Evolutionary conservation across 2,888 invertebrate species (phyloP), one percentile per base, ranked within the genome.

Genomic region (Amiota minor): DNA sequence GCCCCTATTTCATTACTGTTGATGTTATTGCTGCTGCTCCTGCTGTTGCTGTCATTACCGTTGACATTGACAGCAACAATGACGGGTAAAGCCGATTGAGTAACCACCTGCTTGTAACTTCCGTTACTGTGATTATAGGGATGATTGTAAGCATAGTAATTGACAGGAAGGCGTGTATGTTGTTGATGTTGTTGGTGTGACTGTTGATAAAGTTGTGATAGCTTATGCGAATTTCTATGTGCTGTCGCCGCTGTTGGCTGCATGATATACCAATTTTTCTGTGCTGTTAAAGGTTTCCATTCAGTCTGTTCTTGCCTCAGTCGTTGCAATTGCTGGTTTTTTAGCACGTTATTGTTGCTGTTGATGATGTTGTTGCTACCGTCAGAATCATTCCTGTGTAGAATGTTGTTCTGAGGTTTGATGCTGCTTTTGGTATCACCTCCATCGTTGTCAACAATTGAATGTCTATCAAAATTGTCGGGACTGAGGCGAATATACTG

Each of bases 71-170:
- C 35, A 35, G 35, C 35, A 35, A 35, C 35, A 35, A 35, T 35
- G 61, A 20, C n/a, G 14, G 53, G 14, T n/a, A 53, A n/a, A 8
- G 50, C 50, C 9, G 35, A 23, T 50, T 50, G 67, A 8, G 67
- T 53, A 53, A 49, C 20, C 78, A 77, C 73, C 78, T 80, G 84
- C 77, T 85, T 78, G 83, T 84, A 85, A 86, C 85, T 85, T 85
- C 86, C 85, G 82, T 45, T 77, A 61, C 75, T 79, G 64, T 76
- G 75, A 74, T 80, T 79, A 78, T 80, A 83, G 47, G 80, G 84
- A 70, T 83, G 85, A 77, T 86, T 84, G 83, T 85, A 85, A 76
- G 84, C 83, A 75, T 82, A 85, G 77, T 85, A 85, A 82, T 81
- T 84, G 78, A 79, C 80, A 78, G 85, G 86, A 85, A 76, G 75